Base-by-base conservation (phyloP, 2,797 vertebrate species). In the Sebastes goodei region DNA sequence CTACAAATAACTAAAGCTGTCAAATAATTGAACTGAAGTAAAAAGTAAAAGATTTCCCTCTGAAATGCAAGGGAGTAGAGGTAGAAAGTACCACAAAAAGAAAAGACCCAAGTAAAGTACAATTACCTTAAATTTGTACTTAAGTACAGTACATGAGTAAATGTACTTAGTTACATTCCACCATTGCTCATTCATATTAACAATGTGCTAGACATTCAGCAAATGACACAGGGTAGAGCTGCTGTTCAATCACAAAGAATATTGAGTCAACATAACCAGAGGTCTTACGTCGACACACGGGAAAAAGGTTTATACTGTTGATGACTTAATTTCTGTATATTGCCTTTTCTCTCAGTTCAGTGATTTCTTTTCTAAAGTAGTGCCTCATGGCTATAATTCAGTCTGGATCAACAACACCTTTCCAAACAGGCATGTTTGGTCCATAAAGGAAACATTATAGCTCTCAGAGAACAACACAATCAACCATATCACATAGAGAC, bases 191-290 rank as follows among this genome's bases (percentile, higher is more conserved):
- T 65, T 42, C 12, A 42, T 32, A n/a, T 33, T n/a, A 32, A 61
- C 10, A 11, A 23, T 60, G n/a, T 30, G 25, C 2, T 2, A 38
- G 20, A 46, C 4, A 3, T 12, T 7, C 52, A 10, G 6, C 21
- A 29, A 62, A 57, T 62, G 23, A 52, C 49, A 52, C 20, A 69
- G 55, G 21, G 4, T 5, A 67, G 20, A 71, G 49, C 70, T n/a
- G 42, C 25, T 30, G 55, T 74, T 65, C 25, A 67, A 74, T 81
- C 27, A 74, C 29, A 53, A 67, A 46, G 25, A 65, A 49, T 46
- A 59, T 3, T 6, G 21, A 74, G 32, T 71, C 69, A 78, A 57
- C 55, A 61, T 61, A 11, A 38, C 2, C 29, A 46, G 52, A 82
- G 53, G 69, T 74, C 42, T 65, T 11, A 4, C 17, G 64, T 25